Base-by-base conservation (phyloP, 1,140 invertebrate species). In the Sitobion miscanthi region DNA sequence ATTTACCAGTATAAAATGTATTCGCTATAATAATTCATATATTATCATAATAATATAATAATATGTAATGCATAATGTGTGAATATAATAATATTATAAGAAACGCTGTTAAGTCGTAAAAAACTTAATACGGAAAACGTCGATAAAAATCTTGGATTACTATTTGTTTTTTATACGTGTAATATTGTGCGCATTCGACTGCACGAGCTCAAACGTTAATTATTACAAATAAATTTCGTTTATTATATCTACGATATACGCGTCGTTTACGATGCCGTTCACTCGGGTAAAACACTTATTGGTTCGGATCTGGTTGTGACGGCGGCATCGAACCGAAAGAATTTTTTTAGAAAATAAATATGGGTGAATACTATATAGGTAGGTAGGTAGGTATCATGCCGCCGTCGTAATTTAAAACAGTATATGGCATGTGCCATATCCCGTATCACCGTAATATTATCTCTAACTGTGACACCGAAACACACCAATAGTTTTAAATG, bases 201-300 rank as follows among this genome's bases (percentile, higher is more conserved):
- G 38, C 21, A 38, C 21, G 38, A 25, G 83, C 42, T 8, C 83
- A 77, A 77, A 42, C 23, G 83, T 38, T 85, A 87, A 87, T 47
- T 47, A 47, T 87, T 87, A 87, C 85, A 87, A 87, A 87, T 87
- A 87, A 87, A 87, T 87, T 87, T 47, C 42, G 14, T 47, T 87
- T 47, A 87, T 49, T 87, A 87, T 77, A 77, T 77, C 45, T 30
- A 30, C 42, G 21, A 11, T 87, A 87, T 49, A 45, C 38, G 5
- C 30, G 11, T 87, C 45, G 85, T 87, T 87, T 87, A 87, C 45
- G 85, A 87, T n/a, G 85, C 62, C 14, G 42, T 87, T 87, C 30
- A 87, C 45, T 38, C 38, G 83, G 11, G 45, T n/a, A 30, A 30
- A 47, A 45, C 85, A 87, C 45, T 87, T 87, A n/a, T 47, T n/a